Evolutionary conservation across 2,888 invertebrate species (phyloP).

Genomic region (Ashinkailepas kermadecensis): DNA sequence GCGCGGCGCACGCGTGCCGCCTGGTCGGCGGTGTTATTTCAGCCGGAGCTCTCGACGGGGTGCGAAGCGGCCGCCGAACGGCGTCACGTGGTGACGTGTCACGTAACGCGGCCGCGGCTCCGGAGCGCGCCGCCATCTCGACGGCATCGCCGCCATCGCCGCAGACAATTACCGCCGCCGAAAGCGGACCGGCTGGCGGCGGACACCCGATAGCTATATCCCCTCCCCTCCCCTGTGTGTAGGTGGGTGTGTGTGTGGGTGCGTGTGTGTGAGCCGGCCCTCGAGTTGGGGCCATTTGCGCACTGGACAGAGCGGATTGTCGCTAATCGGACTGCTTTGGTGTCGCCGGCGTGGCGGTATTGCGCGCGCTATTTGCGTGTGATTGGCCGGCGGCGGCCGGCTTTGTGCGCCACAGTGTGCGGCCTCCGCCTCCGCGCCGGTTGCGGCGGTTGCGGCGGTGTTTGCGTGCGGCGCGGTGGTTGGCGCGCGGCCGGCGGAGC

Average conservation of each 20-base stretch:
- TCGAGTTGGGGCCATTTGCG: constrained; percentile 93
- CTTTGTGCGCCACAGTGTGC: constrained; percentile 4
- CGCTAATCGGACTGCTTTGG: constrained; percentile 98
- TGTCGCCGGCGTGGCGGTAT: constrained; percentile 98
- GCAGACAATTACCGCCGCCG: constrained; percentile 74
- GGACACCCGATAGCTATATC: constrained; percentile 73
- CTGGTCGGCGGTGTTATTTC: constrained; percentile 78
- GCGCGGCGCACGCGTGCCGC: constrained; percentile 75
- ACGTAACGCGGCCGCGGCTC: neutral
- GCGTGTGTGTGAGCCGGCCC: constrained; percentile 71
- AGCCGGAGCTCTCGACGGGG: constrained; percentile 95
- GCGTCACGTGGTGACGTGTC: neutral
- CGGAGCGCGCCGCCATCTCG: constrained; percentile 29
- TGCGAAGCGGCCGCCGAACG: constrained; percentile 44
- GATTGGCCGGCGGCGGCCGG: constrained; percentile 8
- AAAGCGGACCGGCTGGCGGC: constrained; percentile 57
- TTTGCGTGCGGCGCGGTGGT: neutral
- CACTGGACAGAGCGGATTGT: constrained; percentile 94
- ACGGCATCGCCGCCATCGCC: constrained; percentile 49
- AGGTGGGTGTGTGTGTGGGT: constrained; percentile 51
- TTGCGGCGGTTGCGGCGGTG: neutral
- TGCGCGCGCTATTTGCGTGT: constrained; percentile 97
- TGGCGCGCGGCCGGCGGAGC: neutral
- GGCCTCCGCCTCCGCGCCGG: neutral
- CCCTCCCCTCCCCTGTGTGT: constrained; percentile 87